Evolutionary conservation across 2,113 vertebrate species (phyloP).

Genomic region (Oreochromis aureus): DNA sequence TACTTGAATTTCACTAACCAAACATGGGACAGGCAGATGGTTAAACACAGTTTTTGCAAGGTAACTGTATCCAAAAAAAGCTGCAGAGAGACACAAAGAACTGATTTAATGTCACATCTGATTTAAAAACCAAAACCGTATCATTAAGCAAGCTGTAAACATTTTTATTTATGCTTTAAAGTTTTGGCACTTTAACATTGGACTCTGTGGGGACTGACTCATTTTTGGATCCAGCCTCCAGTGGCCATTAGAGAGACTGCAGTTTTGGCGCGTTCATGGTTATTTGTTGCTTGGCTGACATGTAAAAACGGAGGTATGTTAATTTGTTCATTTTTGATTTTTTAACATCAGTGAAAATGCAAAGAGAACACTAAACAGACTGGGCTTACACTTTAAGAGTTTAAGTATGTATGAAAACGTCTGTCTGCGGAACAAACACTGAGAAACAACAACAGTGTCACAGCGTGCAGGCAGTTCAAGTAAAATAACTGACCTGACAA

Average conservation of each 20-base stretch:
- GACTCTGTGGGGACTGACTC: not conserved
- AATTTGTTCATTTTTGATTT: not conserved
- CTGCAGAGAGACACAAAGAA: rapidly evolving
- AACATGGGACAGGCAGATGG: rapidly evolving
- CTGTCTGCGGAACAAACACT: not conserved
- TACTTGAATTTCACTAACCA: not conserved
- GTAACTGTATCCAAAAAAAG: not conserved
- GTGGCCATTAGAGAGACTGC: not conserved
- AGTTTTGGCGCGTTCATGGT: not conserved
- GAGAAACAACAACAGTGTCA: not conserved
- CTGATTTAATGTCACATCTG: not conserved
- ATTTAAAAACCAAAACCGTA: rapidly evolving
- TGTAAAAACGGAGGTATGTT: not conserved
- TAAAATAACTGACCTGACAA: not conserved
- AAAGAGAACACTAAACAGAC: rapidly evolving
- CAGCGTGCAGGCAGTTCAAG: not conserved
- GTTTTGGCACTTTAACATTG: not conserved
- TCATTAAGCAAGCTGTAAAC: not conserved
- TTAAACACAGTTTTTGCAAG: not conserved
- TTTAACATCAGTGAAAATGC: not conserved
- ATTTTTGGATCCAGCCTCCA: not conserved
- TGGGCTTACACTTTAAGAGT: not conserved
- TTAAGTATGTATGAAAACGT: not conserved
- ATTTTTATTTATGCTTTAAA: not conserved
- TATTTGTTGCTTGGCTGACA: not conserved